Evolutionary conservation across 2,797 vertebrate species (phyloP), one percentile per base, ranked within the genome.

Genomic region (Pseudotriccus pelzelni): DNA sequence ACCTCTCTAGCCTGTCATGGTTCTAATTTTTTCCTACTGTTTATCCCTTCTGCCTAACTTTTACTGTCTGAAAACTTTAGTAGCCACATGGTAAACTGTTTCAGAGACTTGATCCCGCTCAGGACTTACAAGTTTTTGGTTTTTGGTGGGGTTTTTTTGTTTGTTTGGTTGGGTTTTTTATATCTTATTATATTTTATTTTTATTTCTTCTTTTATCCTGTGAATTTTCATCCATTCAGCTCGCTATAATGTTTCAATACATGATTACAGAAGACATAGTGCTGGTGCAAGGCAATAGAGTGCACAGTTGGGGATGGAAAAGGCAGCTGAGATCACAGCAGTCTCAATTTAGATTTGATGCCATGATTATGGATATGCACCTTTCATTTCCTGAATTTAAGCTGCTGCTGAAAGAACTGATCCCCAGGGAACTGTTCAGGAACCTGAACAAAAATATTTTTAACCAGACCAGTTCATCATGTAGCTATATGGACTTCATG

Each of bases 321-420:
- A 96, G 46, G 36, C 85, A 91, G 43, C 79, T 63, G 90, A 87
- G 64, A 95, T 94, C 87, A 93, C 85, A 94, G 87, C 73, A 91
- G 49, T 80, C 60, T 90, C 88, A 88, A 60, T 91, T 95, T 88
- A 83, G 69, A 90, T 77, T 91, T 94, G 76, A 81, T 91, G 58
- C 79, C 94, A 86, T 90, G 37, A 56, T 94, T 93, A 94, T 80
- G 32, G 68, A 88, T 91, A 90, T 52, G 23, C n/a, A 88, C 73
- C 85, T 94, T 94, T 84, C 53, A 83, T 86, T 94, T 93, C 79
- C 73, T 84, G 73, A 93, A 91, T 85, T 93, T 91, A 90, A 91
- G 23, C 64, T 91, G 49, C 52, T 87, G 60, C 66, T 90, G 90
- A 83, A 49, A 84, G 41, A 91, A 94, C 28, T 77, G 76, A 64